phyloP scores from a whole-genome alignment of 2,888 invertebrate genomes.

The Synanthedon vespiformis region DNA sequence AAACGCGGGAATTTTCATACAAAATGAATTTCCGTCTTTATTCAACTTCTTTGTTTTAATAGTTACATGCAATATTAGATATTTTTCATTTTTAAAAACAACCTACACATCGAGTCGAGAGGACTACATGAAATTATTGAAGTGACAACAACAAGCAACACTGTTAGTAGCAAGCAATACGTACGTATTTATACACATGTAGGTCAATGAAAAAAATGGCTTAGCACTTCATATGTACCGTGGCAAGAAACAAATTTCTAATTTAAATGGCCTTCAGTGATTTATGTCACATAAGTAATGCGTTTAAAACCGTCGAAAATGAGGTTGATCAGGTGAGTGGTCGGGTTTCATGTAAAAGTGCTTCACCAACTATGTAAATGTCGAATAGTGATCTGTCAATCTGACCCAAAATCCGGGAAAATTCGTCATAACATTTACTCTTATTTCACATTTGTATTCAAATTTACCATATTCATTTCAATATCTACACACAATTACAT shows the following conservation, averaged over 20 bases:
- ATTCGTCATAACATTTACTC: conserved; percentile 31
- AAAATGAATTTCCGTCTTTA: not conserved
- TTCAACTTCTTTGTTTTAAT: not conserved
- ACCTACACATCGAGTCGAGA: too few species aligned
- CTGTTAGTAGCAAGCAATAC: conserved; percentile 45
- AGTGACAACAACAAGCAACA: conserved; percentile 64
- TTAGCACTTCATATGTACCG: conserved; percentile 65
- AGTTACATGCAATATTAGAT: too few species aligned
- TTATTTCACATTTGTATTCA: conserved; percentile 7
- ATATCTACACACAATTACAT: not conserved
- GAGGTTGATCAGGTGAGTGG: conserved; percentile 62
- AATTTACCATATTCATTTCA: not conserved
- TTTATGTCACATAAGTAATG: conserved; percentile 66
- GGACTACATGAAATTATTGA: conserved; percentile 9
- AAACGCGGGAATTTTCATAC: conserved; percentile 37
- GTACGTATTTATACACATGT: conserved; percentile 66
- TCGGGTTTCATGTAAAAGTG: conserved; percentile 35
- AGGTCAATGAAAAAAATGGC: conserved; percentile 70
- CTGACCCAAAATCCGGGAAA: conserved; percentile 58
- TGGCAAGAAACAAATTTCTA: conserved; percentile 65
- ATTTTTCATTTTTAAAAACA: too few species aligned
- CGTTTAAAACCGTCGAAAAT: conserved; percentile 67
- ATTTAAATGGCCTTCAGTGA: conserved; percentile 72
- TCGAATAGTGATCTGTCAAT: conserved; percentile 56
- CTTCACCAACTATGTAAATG: conserved; percentile 54